Conservation (phyloP, 2,797 vertebrate genomes). For the Bufotes viridis region DNA sequence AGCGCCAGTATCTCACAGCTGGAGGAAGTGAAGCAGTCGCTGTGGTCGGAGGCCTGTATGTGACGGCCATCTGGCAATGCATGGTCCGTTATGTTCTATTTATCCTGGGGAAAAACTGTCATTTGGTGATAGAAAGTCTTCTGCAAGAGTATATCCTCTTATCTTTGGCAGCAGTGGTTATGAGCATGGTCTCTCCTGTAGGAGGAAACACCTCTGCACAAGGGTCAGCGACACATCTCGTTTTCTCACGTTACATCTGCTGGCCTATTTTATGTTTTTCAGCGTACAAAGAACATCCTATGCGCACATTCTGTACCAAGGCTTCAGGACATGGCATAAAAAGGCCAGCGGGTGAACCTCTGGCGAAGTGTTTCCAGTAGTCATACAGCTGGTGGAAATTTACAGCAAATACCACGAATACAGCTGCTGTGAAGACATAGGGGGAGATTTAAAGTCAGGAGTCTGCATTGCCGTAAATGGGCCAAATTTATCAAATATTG, state of each 20-base stretch:
- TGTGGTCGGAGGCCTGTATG: neutral
- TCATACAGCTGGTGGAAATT: conserved; percentile 16
- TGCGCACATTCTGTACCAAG: conserved; percentile 36
- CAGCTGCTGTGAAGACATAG: neutral
- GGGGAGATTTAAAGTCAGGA: too few species aligned
- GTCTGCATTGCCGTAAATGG: too few species aligned
- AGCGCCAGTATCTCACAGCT: neutral
- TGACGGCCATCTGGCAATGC: conserved; percentile 5
- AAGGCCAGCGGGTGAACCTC: conserved; percentile 22
- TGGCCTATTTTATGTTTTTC: conserved; percentile 53
- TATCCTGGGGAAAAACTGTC: conserved; percentile 29
- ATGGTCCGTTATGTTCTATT: conserved; percentile 7
- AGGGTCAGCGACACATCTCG: conserved; percentile 47
- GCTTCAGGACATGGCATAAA: conserved; percentile 18
- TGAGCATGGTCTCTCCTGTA: conserved; percentile 25
- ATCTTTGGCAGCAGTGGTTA: conserved; percentile 42
- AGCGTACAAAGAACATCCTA: conserved; percentile 48
- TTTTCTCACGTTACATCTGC: conserved; percentile 44
- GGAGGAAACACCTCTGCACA: conserved; percentile 56
- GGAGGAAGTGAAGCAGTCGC: neutral
- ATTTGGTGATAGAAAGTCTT: conserved; percentile 33
- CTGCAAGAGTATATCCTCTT: conserved; percentile 53
- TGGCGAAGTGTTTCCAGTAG: neutral
- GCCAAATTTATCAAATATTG: too few species aligned
- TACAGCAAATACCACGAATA: neutral